Evolutionary conservation across 2,113 vertebrate species (phyloP), one percentile per base, ranked within the genome.

Genomic region (Amazona vittata): DNA sequence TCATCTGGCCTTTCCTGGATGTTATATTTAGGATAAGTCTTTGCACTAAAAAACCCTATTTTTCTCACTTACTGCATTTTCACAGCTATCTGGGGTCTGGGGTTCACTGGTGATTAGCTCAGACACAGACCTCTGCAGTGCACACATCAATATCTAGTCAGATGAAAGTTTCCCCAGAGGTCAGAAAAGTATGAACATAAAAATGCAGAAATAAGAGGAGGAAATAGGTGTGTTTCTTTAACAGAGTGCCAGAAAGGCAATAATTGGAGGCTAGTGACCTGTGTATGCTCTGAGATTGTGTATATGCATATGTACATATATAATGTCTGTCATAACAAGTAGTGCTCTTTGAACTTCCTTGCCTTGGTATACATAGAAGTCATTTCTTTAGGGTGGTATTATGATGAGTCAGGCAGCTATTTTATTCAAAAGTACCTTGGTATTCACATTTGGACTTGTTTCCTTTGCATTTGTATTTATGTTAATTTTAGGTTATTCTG

Each of bases 161-260:
- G 33, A 15, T 24, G 6, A 86, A 86, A 55, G 8, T 80, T 80
- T 62, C 25, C 71, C 12, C 6, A 62, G 5, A 5, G 26, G 5
- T 86, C 33, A 44, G 15, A 85, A 79, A 75, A 26, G 0, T 53
- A 60, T 29, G 20, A 79, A 64, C 3, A 43, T 7, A 52, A 50
- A 73, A 55, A 52, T 44, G 3, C 3, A 64, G 33, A 46, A 80
- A 75, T 59, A 71, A 92, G 5, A 76, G 1, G 11, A 76, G 20
- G 33, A 83, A 88, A 37, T 18, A 49, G 1, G 0, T 53, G 12
- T 39, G 6, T 0, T 0, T 37, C 57, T 83, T 76, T 31, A 6
- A 37, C 2, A 28, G 16, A 69, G 46, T 19, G 7, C 16, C 76
- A 79, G 29, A 5, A 70, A 82, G 6, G 3, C 2, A 55, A 14